phyloP scores from a whole-genome alignment of 2,888 invertebrate species.

The Junonia oenone region DNA sequence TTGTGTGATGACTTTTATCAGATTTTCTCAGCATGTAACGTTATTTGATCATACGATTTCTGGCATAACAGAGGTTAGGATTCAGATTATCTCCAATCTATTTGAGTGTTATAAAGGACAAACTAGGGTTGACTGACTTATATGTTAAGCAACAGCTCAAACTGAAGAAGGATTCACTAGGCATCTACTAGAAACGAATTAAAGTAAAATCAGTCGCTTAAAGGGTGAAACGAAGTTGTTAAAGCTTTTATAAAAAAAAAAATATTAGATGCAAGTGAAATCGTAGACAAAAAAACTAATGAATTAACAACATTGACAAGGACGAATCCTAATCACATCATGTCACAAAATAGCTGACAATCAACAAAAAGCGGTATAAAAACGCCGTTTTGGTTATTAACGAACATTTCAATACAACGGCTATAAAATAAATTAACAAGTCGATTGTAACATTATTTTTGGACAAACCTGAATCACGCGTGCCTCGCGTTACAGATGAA shows the following conservation, averaged over 20 bases:
- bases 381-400: not conserved
- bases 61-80: not conserved
- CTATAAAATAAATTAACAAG: conserved; percentile 8
- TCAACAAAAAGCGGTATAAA: not conserved
- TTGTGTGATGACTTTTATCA: not conserved
- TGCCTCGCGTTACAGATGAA: conserved; percentile 58
- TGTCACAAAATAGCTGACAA: not conserved
- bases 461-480: conserved; percentile 41
- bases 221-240: no score
- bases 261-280: no score
- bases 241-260: no score
- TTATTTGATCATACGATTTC: not conserved
- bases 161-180: no score
- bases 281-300: no score
- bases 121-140: no score
- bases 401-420: not conserved
- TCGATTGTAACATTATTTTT: conserved; percentile 27
- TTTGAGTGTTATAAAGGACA: no score
- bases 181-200: no score
- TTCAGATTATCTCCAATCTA: not conserved
- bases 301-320: no score
- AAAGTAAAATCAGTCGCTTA: no score
- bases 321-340: no score
- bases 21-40: not conserved
- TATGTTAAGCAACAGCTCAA: no score